A percentile compares a stretch with the other conserved stretches of the same genome.
Conservation (phyloP, 2,797 vertebrate species). For the Sibirionetta formosa region DNA sequence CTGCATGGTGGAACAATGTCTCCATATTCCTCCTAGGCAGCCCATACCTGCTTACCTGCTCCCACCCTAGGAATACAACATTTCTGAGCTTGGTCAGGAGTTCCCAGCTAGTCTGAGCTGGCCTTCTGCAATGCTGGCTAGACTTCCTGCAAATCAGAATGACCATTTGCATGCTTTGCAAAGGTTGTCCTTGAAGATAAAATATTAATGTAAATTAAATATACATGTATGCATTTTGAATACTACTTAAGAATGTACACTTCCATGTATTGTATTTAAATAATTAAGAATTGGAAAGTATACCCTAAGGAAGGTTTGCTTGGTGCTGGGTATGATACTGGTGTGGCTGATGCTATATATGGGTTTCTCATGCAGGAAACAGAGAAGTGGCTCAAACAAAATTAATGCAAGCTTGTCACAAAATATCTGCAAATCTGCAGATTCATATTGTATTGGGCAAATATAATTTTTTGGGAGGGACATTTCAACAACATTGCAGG, state of each 20-base stretch:
- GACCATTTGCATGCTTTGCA: neutral
- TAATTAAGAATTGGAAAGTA: neutral
- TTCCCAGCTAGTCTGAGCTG: neutral
- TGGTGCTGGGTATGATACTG: neutral
- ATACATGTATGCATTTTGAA: neutral
- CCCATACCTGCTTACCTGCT: neutral
- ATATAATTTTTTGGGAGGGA: conserved; percentile 2
- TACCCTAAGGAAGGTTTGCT: neutral
- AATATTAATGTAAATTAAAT: neutral
- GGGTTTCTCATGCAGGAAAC: conserved; percentile 12
- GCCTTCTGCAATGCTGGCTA: neutral
- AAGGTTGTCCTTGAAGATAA: neutral
- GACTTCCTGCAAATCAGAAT: neutral
- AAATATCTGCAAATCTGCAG: neutral
- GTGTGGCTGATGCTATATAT: neutral
- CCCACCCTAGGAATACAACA: neutral
- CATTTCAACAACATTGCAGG: neutral
- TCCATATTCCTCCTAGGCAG: neutral
- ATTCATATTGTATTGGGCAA: conserved; percentile 25
- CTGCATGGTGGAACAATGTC: neutral
- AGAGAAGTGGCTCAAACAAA: neutral
- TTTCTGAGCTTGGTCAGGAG: neutral
- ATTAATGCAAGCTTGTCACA: conserved; percentile 31
- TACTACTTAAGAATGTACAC: neutral
- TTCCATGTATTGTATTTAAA: neutral